These are phyloP conservation scores for Cephalotes varians DNA, from an alignment of 2,888 invertebrate species.

Conservation along the genomic window DNA sequence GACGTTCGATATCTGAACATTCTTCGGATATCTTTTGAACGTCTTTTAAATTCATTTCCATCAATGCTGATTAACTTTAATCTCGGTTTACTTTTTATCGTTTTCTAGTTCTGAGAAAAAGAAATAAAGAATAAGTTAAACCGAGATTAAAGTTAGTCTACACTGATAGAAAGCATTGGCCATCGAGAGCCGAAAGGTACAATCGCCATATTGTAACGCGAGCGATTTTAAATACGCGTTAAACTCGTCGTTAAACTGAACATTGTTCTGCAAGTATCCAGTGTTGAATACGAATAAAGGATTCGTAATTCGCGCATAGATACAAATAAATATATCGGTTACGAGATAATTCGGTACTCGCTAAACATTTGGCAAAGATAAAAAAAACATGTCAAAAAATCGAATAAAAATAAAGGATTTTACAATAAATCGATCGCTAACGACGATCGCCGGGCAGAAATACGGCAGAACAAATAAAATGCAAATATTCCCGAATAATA, in stretches of 20 bases:
- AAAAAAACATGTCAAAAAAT: neutral
- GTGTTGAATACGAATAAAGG: neutral
- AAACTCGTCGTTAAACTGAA: neutral
- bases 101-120: no score
- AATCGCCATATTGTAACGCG: neutral
- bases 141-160: no score
- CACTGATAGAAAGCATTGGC: no score
- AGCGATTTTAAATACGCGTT: neutral
- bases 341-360: neutral
- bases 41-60: neutral
- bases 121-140: no score
- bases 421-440: neutral
- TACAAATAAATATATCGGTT: no score
- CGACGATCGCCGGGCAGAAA: neutral
- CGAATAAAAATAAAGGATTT: neutral
- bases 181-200: neutral
- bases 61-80: no score
- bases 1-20: neutral
- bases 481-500: neutral
- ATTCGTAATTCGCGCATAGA: neutral
- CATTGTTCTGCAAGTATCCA: neutral
- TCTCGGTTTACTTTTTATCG: no score
- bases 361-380: neutral
- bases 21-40: neutral
- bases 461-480: neutral